Evolutionary conservation across 2,113 vertebrate species (phyloP).

Genomic region (Felis chaus): DNA sequence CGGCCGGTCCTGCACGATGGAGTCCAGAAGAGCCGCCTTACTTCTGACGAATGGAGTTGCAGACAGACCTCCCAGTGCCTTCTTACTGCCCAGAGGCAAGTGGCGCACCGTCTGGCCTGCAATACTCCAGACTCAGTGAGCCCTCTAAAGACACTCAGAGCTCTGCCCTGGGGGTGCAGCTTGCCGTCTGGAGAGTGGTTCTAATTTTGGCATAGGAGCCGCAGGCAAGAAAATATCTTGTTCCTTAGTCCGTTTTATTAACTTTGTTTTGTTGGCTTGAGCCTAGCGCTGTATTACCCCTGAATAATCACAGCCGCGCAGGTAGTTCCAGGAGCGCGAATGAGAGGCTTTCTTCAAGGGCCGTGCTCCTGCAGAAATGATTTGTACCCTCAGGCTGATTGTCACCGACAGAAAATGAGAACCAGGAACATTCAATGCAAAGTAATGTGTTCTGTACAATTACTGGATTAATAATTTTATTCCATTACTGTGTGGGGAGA

Average conservation of each 20-base stretch:
- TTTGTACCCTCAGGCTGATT: constrained; percentile 91
- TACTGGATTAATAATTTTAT: constrained; percentile 99
- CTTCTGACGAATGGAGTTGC: background rate
- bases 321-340: constrained; percentile 84
- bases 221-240: constrained; percentile 82
- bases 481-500: constrained; percentile 92
- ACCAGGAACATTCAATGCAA: constrained; percentile 93
- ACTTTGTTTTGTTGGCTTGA: constrained; percentile 86
- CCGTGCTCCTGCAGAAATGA: constrained; percentile 89
- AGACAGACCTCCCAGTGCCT: background rate
- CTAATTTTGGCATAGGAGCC: constrained; percentile 77
- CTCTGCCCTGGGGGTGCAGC: fast-evolving
- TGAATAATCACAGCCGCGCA: constrained; percentile 85
- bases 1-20: fast-evolving
- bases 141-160: background rate
- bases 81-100: fast-evolving
- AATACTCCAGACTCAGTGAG: background rate
- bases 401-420: constrained; percentile 94
- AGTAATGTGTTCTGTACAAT: constrained; percentile 96
- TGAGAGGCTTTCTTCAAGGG: constrained; percentile 85
- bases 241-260: constrained; percentile 85
- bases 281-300: constrained; percentile 80
- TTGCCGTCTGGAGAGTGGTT: background rate
- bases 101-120: fast-evolving
- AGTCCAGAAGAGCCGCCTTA: too few relatives aligned